Evolutionary conservation across 2,113 vertebrate genomes (phyloP).

Genomic region (Pseudois nayaur): DNA sequence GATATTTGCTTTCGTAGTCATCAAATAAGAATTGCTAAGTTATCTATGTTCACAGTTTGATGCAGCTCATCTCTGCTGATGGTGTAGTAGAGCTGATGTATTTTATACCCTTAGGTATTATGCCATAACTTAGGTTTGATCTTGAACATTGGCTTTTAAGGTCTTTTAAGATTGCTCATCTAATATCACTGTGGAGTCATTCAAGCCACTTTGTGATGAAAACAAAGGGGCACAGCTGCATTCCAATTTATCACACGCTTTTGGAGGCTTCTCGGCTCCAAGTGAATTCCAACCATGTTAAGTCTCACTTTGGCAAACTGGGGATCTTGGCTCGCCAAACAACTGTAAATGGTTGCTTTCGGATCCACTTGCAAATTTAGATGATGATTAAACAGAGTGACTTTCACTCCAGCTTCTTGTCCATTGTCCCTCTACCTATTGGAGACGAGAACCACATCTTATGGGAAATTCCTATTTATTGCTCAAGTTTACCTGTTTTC

Average conservation of each 20-base stretch:
- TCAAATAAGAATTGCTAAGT: not conserved
- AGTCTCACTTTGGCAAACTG: not conserved
- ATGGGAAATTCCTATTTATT: not conserved
- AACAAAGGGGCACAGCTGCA: not conserved
- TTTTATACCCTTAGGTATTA: conserved; percentile 25
- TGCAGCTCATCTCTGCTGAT: not conserved
- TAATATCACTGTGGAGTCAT: not conserved
- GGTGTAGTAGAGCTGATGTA: not conserved
- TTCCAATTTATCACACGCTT: not conserved
- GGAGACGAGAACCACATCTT: not conserved
- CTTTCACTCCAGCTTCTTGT: not conserved
- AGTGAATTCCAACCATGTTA: not conserved
- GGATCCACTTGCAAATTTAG: not conserved
- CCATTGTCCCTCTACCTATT: not conserved
- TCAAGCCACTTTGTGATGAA: not conserved
- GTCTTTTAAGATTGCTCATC: not conserved
- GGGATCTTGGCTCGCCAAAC: not conserved
- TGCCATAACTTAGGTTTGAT: not conserved
- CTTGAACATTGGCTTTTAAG: not conserved
- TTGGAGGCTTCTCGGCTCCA: not conserved
- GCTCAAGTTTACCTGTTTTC: not conserved
- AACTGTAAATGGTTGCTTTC: not conserved
- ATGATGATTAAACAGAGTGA: not conserved
- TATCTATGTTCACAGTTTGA: not conserved
- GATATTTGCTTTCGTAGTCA: not conserved